Percentiles rank a stretch among this genome's conserved stretches.
Evolutionary conservation across 2,113 vertebrate species (phyloP).

Genomic region (Dermatemys mawii): DNA sequence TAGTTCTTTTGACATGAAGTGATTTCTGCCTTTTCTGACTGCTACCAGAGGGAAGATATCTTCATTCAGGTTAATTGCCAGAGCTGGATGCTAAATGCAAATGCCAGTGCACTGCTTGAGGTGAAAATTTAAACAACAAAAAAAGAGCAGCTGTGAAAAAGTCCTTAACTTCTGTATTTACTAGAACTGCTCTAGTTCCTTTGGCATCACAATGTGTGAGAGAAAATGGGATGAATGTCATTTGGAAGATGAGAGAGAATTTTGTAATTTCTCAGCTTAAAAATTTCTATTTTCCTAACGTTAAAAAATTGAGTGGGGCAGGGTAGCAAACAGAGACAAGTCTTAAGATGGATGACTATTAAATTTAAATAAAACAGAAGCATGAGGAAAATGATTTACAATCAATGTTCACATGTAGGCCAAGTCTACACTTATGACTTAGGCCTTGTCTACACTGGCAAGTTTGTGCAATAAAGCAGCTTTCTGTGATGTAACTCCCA

Average conservation of each 20-base stretch:
- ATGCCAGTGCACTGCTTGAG: neutral
- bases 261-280: neutral
- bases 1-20: constrained; percentile 44
- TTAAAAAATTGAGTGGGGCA: neutral
- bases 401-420: neutral
- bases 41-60: constrained; percentile 22
- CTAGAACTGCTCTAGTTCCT: neutral
- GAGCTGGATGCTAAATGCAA: constrained; percentile 15
- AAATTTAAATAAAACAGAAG: neutral
- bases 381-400: neutral
- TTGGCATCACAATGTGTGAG: neutral
- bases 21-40: constrained; percentile 14
- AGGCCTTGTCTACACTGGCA: too few species aligned
- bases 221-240: neutral
- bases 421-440: neutral
- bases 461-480: too few species aligned
- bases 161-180: constrained; percentile 11
- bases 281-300: neutral
- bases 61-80: constrained; percentile 60
- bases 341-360: neutral
- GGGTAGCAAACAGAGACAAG: neutral
- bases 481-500: too few species aligned
- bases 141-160: neutral
- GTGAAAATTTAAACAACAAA: neutral
- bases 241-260: constrained; percentile 11